phyloP scores from a whole-genome alignment of 1,140 invertebrate genomes.

The Panagrolaimus sp. region DNA sequence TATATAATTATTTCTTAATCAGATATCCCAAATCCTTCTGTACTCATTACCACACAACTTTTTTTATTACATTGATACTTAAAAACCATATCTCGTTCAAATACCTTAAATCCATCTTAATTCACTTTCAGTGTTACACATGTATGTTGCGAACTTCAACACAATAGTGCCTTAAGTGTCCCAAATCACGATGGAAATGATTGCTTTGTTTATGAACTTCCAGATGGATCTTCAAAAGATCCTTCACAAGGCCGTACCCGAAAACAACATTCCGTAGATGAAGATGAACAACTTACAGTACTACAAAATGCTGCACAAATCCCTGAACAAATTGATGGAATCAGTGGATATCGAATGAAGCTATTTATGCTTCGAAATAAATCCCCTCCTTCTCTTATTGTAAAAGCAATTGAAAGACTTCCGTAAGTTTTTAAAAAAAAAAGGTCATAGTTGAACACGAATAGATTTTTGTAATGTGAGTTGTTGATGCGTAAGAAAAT shows the following conservation, averaged over 20 bases:
- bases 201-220: conserved; percentile 57
- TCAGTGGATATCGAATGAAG: conserved; percentile 53
- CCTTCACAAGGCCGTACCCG: conserved; percentile 7
- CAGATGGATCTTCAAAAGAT: conserved; percentile 35
- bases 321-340: conserved; percentile 55
- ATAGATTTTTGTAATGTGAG: no score
- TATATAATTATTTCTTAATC: no score
- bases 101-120: no score
- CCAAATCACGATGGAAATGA: conserved; percentile 53
- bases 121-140: conserved; percentile 44
- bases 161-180: conserved; percentile 21
- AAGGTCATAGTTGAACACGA: no score
- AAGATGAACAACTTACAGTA: conserved; percentile 38
- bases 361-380: conserved; percentile 55
- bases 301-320: conserved; percentile 49
- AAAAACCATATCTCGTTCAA: no score
- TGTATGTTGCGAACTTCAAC: conserved; percentile 46
- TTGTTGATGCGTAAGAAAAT: no score
- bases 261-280: conserved; percentile 16
- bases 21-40: conserved; percentile 5
- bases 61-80: no score
- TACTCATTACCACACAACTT: conserved; percentile 1
- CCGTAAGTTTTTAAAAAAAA: no score
- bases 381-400: conserved; percentile 51
- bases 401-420: conserved; percentile 54